Evolutionary conservation across 2,797 vertebrate genomes (phyloP).

Genomic region (Lithobates pipiens): DNA sequence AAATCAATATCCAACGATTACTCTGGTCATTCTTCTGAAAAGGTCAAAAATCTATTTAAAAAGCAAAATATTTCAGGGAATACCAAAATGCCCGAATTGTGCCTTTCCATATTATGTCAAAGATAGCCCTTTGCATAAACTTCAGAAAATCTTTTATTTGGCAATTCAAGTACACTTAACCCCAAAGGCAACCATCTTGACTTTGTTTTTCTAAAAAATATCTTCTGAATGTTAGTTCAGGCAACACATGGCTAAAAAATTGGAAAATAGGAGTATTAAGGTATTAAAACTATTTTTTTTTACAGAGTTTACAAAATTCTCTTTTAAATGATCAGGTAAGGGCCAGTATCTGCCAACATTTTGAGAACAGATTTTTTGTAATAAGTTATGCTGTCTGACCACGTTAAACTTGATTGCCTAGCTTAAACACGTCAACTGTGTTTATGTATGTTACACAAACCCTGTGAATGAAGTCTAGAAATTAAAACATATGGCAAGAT

Average conservation of each 20-base stretch:
- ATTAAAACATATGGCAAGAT: background rate
- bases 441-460: background rate
- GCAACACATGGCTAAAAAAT: conserved; percentile 2
- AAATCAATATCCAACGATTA: conserved; percentile 50
- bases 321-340: conserved; percentile 21
- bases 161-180: conserved; percentile 39
- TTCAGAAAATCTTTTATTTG: background rate
- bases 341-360: conserved; percentile 16
- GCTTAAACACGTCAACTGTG: background rate
- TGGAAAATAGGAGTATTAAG: conserved; percentile 26
- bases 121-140: conserved; percentile 39
- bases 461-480: background rate
- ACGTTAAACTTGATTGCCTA: background rate
- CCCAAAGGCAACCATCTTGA: conserved; percentile 8
- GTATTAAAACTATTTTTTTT: conserved; percentile 23
- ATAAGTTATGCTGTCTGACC: background rate
- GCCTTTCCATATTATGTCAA: conserved; percentile 6
- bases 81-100: rapidly evolving
- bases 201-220: background rate
- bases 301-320: conserved; percentile 22
- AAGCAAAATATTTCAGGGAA: conserved; percentile 48
- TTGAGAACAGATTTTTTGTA: conserved; percentile 1
- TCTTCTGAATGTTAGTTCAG: background rate
- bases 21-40: conserved; percentile 50
- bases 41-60: conserved; percentile 44